These are phyloP conservation scores for Miltochrista miniata DNA, from an alignment of 2,888 invertebrate species.

Conservation along the genomic window DNA sequence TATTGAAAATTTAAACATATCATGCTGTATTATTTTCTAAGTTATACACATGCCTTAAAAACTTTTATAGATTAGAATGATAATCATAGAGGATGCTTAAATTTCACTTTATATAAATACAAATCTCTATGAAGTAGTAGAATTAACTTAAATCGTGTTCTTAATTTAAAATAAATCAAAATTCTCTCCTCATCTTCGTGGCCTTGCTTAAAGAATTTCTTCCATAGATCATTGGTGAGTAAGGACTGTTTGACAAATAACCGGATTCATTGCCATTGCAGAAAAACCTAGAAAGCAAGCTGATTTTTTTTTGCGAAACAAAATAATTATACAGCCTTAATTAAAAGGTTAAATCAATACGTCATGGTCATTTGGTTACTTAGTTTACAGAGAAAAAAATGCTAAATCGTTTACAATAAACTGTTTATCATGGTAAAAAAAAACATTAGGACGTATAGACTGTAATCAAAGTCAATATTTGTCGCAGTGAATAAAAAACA, in stretches of 20 bases:
- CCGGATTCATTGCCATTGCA: slow-evolving; percentile 59
- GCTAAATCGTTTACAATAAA: slow-evolving; percentile 6
- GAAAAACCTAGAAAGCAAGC: slow-evolving; percentile 51
- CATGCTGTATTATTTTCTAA: background rate
- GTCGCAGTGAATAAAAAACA: background rate
- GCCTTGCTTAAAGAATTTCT: slow-evolving; percentile 52
- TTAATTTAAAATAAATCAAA: slow-evolving; percentile 32
- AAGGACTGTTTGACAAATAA: slow-evolving; percentile 50
- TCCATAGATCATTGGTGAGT: slow-evolving; percentile 49
- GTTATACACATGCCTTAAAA: background rate
- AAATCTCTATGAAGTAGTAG: background rate
- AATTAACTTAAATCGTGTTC: slow-evolving; percentile 22
- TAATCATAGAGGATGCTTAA: no score
- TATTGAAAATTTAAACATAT: background rate
- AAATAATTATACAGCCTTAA: slow-evolving; percentile 10
- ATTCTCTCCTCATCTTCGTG: slow-evolving; percentile 37
- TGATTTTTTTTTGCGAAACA: slow-evolving; percentile 29
- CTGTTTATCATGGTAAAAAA: slow-evolving; percentile 5
- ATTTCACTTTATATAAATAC: no score
- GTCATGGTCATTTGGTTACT: slow-evolving; percentile 26
- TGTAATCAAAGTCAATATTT: background rate
- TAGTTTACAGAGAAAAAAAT: slow-evolving; percentile 21
- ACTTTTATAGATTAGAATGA: no score
- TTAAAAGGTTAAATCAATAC: slow-evolving; percentile 32
- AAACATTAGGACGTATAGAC: background rate